Conservation (phyloP, 2,888 invertebrate genomes). For the Papilio gigon region DNA sequence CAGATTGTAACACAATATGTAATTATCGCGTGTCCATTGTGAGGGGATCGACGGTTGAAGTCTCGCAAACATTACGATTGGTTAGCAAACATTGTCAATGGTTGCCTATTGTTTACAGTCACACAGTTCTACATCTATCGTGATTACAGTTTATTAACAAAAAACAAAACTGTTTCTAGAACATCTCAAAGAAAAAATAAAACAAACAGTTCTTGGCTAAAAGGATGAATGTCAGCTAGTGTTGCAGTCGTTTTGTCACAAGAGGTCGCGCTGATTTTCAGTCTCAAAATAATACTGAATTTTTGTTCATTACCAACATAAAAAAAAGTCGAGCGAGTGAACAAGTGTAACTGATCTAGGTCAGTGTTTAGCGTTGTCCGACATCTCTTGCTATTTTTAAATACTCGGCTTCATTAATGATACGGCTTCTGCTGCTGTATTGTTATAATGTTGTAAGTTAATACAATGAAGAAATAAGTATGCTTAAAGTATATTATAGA, state of each 20-base stretch:
- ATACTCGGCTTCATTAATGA: constrained; percentile 14
- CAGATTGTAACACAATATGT: no score
- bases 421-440: constrained; percentile 22
- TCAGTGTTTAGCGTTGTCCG: not conserved
- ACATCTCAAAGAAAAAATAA: no score
- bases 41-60: not conserved
- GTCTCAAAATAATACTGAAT: no score
- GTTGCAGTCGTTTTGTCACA: no score
- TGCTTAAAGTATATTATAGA: not conserved
- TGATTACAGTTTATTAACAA: no score
- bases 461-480: not conserved
- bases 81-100: not conserved
- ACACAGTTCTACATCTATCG: no score
- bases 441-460: not conserved
- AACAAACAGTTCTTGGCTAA: no score
- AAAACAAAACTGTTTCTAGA: no score
- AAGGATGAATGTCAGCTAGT: no score
- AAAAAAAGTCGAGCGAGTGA: not conserved
- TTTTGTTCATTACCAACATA: not conserved
- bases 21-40: not conserved
- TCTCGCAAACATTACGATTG: not conserved
- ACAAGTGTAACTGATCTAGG: not conserved
- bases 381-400: constrained; percentile 8
- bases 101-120: not conserved
- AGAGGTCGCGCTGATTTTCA: no score